These are phyloP conservation scores for Montifringilla adamsi DNA, from an alignment of 2,113 vertebrate genomes.

Conservation along the genomic window DNA sequence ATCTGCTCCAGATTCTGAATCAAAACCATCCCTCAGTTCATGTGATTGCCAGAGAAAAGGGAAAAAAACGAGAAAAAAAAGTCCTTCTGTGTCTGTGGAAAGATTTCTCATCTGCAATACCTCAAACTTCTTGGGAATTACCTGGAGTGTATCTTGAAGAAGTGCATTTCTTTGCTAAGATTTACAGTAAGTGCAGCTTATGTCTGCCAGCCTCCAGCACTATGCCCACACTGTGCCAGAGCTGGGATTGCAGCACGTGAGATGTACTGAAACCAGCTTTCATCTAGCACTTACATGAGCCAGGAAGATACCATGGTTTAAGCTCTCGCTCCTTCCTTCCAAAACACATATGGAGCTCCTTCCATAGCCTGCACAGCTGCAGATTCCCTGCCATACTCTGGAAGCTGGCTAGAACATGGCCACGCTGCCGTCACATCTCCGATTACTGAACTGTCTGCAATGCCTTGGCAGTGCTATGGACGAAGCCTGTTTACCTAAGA, in stretches of 20 bases:
- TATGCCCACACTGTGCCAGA: background rate
- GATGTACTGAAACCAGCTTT: background rate
- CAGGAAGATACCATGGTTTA: background rate
- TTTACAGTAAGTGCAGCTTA: background rate
- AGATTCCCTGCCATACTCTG: background rate
- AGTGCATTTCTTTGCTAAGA: background rate
- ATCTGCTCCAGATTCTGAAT: constrained; percentile 66
- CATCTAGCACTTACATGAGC: background rate
- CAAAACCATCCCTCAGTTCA: constrained; percentile 50
- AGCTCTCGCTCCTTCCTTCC: background rate
- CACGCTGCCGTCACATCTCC: background rate
- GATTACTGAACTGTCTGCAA: background rate
- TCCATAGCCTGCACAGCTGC: background rate
- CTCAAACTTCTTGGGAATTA: background rate
- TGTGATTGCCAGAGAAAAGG: constrained; percentile 36
- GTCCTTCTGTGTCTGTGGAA: background rate
- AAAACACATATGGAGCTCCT: background rate
- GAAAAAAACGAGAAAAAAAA: background rate
- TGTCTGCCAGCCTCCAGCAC: background rate
- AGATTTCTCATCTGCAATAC: constrained; percentile 31
- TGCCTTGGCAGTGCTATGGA: background rate
- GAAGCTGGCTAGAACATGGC: constrained; percentile 14
- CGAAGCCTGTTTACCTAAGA: constrained; percentile 22
- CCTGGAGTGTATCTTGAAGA: background rate
- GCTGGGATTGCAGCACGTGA: background rate